Evolutionary conservation across 2,888 invertebrate genomes (phyloP).

Genomic region (Orthonychiurus folsomi): DNA sequence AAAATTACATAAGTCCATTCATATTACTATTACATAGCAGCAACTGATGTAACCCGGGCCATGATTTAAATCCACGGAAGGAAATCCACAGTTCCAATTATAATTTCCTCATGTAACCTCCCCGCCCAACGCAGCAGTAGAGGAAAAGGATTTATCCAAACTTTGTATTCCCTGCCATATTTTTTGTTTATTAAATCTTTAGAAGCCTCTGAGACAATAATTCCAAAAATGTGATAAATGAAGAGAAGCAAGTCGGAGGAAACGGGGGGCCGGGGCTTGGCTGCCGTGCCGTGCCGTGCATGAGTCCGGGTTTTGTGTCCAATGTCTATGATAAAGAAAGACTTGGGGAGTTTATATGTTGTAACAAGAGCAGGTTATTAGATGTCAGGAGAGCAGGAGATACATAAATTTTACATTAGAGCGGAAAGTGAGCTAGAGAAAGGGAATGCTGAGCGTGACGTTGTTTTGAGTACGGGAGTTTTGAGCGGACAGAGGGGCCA

Average conservation of each 20-base stretch:
- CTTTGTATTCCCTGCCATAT: neutral
- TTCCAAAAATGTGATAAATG: neutral
- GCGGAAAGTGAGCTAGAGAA: neutral
- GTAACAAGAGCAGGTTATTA: neutral
- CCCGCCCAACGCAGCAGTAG: too few species aligned
- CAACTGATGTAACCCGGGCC: too few species aligned
- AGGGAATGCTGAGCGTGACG: too few species aligned
- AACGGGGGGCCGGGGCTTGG: neutral
- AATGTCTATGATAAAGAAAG: neutral
- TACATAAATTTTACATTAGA: neutral
- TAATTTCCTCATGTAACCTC: too few species aligned
- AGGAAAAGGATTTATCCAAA: too few species aligned
- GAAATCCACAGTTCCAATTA: too few species aligned
- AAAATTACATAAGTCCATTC: too few species aligned
- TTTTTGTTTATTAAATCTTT: neutral
- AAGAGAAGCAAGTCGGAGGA: neutral
- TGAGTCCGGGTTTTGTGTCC: neutral
- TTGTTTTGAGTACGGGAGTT: too few species aligned
- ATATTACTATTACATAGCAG: too few species aligned
- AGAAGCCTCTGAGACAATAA: neutral
- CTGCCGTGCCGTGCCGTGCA: neutral
- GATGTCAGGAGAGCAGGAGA: constrained; percentile 1
- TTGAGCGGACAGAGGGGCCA: too few species aligned
- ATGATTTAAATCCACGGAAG: too few species aligned
- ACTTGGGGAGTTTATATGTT: neutral